Conservation (phyloP, 2,113 vertebrate species). For the Pimephales promelas region DNA sequence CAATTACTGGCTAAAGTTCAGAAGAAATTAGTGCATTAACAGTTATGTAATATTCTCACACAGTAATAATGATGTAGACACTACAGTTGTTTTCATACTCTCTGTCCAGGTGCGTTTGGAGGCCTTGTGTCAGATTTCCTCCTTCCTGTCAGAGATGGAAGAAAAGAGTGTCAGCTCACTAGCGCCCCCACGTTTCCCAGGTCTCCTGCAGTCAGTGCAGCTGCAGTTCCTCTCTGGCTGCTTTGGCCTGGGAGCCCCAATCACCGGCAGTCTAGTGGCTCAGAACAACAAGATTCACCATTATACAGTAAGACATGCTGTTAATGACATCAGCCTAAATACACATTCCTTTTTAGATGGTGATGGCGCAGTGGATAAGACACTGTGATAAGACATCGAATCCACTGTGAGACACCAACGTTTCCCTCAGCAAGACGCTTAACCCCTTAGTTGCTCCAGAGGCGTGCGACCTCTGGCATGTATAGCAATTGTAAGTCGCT, state of each 20-base stretch:
- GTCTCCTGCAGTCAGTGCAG: slow-evolving; percentile 78
- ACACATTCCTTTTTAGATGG: background rate
- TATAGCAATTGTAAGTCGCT: no score
- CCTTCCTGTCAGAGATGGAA: slow-evolving; percentile 80
- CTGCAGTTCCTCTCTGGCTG: slow-evolving; percentile 81
- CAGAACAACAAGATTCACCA: slow-evolving; percentile 73
- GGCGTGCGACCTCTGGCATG: no score
- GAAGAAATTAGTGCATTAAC: background rate
- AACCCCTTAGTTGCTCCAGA: no score
- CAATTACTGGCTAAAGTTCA: background rate
- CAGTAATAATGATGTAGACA: background rate
- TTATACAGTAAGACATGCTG: slow-evolving; percentile 70
- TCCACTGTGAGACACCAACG: no score
- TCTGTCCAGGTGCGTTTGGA: slow-evolving; percentile 74
- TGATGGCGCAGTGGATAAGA: no score
- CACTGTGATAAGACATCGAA: no score
- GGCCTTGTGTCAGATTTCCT: slow-evolving; percentile 78
- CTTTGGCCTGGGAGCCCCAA: slow-evolving; percentile 75
- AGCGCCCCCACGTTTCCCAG: slow-evolving; percentile 64
- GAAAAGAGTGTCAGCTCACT: slow-evolving; percentile 68
- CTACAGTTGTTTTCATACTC: background rate
- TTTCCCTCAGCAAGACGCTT: no score
- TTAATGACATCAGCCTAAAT: background rate
- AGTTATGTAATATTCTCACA: no score
- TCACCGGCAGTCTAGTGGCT: slow-evolving; percentile 62